These are phyloP conservation scores for Epizoanthus fatuus DNA, from an alignment of 92 coral and sea anemone species.

Conservation along the genomic window DNA sequence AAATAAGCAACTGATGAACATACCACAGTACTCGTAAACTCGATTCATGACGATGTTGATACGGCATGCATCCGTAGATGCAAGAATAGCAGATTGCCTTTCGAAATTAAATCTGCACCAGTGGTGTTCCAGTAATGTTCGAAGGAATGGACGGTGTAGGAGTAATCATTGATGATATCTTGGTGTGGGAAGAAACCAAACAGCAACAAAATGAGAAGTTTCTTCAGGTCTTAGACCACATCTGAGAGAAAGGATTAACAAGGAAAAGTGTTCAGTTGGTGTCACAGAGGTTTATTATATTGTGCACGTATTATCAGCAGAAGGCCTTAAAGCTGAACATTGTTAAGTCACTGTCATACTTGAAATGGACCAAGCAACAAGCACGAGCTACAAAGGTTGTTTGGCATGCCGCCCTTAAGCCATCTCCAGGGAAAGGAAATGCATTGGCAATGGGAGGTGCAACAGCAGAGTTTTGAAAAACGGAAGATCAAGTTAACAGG, in stretches of 20 bases:
- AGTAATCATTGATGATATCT: conserved; percentile 44
- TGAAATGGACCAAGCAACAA: conserved; percentile 24
- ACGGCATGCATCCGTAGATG: no score
- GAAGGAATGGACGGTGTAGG: conserved; percentile 45
- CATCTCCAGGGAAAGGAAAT: conserved; percentile 21
- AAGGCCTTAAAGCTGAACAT: conserved; percentile 19
- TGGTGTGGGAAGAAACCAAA: conserved; percentile 39
- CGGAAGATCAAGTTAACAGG: not conserved
- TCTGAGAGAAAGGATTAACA: conserved; percentile 19
- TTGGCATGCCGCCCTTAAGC: no score
- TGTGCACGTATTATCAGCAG: conserved; percentile 26
- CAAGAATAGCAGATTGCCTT: no score
- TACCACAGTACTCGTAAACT: no score
- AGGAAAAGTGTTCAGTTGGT: conserved; percentile 32
- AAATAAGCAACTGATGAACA: not conserved
- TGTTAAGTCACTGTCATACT: conserved; percentile 25
- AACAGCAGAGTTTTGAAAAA: conserved; percentile 3
- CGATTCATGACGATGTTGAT: no score
- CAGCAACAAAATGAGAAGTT: conserved; percentile 37
- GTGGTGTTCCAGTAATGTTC: conserved; percentile 41
- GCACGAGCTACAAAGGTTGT: not conserved
- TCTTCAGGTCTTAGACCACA: conserved; percentile 13
- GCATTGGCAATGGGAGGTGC: conserved; percentile 33
- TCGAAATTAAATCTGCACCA: not conserved
- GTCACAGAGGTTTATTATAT: conserved; percentile 6